Evolutionary conservation across 2,113 vertebrate genomes (phyloP).

Genomic region (Mirounga angustirostris): DNA sequence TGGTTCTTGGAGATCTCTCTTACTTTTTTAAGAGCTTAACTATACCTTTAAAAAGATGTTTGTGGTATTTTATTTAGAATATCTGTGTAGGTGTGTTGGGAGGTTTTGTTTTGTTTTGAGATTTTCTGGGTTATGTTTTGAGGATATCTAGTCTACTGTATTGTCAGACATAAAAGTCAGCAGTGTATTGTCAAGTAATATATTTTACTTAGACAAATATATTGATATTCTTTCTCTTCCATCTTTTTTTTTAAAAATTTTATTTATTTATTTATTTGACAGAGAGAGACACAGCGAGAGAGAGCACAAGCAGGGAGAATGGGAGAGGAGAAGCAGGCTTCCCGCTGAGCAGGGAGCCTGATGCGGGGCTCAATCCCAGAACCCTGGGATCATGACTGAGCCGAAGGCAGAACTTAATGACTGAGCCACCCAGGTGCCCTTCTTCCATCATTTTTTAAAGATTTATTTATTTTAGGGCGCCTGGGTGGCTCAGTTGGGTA

Average conservation of each 20-base stretch:
- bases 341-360: too few relatives aligned
- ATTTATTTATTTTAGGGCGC: neutral
- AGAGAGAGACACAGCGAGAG: too few relatives aligned
- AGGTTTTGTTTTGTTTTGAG: neutral
- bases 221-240: neutral
- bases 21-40: slow-evolving; percentile 41
- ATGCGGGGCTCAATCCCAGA: too few relatives aligned
- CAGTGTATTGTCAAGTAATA: neutral
- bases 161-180: neutral
- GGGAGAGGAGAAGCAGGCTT: too few relatives aligned
- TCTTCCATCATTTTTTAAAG: neutral
- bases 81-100: neutral
- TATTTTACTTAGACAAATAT: neutral
- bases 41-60: slow-evolving; percentile 4
- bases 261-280: neutral
- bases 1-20: neutral
- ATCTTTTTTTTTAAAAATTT: neutral
- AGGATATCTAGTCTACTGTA: neutral
- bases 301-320: too few relatives aligned
- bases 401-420: too few relatives aligned
- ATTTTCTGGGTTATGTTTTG: neutral
- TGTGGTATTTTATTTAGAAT: neutral
- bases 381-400: too few relatives aligned
- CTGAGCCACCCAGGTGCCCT: too few relatives aligned
- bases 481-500: too few relatives aligned